Evolutionary conservation across 2,113 vertebrate species (phyloP).

Genomic region (Gopherus evgoodei): DNA sequence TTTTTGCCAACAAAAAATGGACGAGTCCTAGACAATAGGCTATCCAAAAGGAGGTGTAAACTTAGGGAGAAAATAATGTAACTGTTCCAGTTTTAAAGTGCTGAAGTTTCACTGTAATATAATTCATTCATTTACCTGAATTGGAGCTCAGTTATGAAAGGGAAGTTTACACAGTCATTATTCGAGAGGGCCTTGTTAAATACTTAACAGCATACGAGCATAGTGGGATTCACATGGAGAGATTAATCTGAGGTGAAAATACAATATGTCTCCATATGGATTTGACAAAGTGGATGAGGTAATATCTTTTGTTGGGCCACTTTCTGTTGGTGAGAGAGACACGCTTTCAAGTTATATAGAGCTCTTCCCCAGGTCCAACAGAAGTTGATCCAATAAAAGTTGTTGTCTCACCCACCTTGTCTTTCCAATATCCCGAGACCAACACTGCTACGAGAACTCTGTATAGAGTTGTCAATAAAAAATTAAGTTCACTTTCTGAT

Average conservation of each 20-base stretch:
- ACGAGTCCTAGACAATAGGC: neutral
- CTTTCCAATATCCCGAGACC: neutral
- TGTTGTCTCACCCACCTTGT: neutral
- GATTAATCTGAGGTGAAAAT: constrained; percentile 22
- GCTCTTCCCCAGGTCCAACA: neutral
- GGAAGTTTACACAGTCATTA: neutral
- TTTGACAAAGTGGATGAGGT: neutral
- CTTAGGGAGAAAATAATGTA: neutral
- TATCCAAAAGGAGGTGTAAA: neutral
- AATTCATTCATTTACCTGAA: constrained; percentile 25
- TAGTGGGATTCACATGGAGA: neutral
- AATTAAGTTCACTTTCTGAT: neutral
- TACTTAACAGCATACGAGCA: constrained; percentile 29
- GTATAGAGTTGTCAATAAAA: neutral
- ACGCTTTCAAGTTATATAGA: neutral
- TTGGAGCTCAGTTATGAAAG: constrained; percentile 8
- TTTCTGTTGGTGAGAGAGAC: neutral
- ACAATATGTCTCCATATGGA: neutral
- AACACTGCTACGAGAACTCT: neutral
- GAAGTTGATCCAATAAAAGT: neutral
- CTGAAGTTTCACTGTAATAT: constrained; percentile 1
- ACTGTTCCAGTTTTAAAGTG: neutral
- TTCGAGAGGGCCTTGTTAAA: constrained; percentile 39
- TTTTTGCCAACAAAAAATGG: neutral
- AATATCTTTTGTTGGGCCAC: neutral